Base-by-base conservation (phyloP, 2,888 invertebrate species). In the Antheraea yamamai region DNA sequence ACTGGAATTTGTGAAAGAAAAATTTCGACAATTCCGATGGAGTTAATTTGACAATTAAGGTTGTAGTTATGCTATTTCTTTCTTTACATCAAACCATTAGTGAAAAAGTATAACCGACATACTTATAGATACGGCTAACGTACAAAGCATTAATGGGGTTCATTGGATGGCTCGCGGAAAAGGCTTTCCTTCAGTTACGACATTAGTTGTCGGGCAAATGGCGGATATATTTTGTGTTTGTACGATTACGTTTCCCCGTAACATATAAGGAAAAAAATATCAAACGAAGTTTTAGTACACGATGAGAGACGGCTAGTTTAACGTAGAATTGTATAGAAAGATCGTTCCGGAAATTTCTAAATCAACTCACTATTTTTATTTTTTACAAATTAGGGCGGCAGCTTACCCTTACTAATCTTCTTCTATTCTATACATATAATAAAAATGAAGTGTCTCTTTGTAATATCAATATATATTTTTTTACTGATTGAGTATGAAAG, bases 151-250 rank as follows among this genome's bases (percentile, higher is more conserved):
- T 83, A 82, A 81, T 79, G 79, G 76, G 80, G 79, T 78, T 80
- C 79, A 82, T 82, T 81, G 79, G 77, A 79, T 81, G 81, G 81
- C 82, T 82, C 80, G 80, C 78, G 77, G 79, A 83, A 85, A 86
- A 82, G 81, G 85, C 82, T 83, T 82, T 79, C 81, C 81, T 81
- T 82, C 80, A 82, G 85, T 87, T 87, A 86, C 83, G 85, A 83
- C 82, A 83, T 84, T 82, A 83, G 79, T 83, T 80, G 76, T 76
- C 77, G 78, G 78, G 70, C 78, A 79, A 82, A 82, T 81, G 76
- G 78, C 77, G 75, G 76, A 79, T 79, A 82, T 82, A 81, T 82
- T 81, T 83, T 72, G 79, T 79, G 77, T 79, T 77, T 76, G 79
- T 78, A 74, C 79, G 77, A 80, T 79, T 83, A 81, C 77, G 39